phyloP scores from a whole-genome alignment of 1,140 invertebrate genomes.

The Drosophila malerkotliana region DNA sequence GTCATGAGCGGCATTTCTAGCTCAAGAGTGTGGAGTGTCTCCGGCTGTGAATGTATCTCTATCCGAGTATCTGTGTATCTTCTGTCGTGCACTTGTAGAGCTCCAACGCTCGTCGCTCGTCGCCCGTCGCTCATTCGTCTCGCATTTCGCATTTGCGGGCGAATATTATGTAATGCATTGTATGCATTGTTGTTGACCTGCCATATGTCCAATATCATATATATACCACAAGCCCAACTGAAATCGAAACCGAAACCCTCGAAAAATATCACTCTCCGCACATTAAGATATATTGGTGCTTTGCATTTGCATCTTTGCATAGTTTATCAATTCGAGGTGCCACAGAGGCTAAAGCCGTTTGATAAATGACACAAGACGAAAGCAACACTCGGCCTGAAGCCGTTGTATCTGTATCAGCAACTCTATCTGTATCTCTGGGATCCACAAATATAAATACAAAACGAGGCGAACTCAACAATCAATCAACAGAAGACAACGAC shows the following conservation, averaged over 20 bases:
- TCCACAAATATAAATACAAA: conserved; percentile 37
- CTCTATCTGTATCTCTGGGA: conserved; percentile 20
- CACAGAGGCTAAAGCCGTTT: conserved; percentile 32
- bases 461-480: conserved; percentile 32
- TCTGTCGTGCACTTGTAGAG: conserved; percentile 52
- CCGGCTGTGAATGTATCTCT: conserved; percentile 13
- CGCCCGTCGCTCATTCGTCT: conserved; percentile 40
- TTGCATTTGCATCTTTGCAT: conserved; percentile 51
- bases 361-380: conserved; percentile 45
- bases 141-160: conserved; percentile 43
- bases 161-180: conserved; percentile 43
- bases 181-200: conserved; percentile 34
- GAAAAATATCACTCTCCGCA: conserved; percentile 7
- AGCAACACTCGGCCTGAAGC: conserved; percentile 15
- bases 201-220: conserved; percentile 43
- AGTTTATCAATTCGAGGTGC: conserved; percentile 54
- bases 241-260: conserved; percentile 18
- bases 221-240: conserved; percentile 29
- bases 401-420: conserved; percentile 13
- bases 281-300: conserved; percentile 36
- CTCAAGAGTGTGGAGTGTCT: conserved; percentile 41
- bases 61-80: conserved; percentile 38
- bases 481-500: conserved; percentile 34
- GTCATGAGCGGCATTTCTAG: conserved; percentile 47
- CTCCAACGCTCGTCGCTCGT: conserved; percentile 32